phyloP scores from a whole-genome alignment of 1,140 invertebrate genomes.

The Eriocheir sinensis region DNA sequence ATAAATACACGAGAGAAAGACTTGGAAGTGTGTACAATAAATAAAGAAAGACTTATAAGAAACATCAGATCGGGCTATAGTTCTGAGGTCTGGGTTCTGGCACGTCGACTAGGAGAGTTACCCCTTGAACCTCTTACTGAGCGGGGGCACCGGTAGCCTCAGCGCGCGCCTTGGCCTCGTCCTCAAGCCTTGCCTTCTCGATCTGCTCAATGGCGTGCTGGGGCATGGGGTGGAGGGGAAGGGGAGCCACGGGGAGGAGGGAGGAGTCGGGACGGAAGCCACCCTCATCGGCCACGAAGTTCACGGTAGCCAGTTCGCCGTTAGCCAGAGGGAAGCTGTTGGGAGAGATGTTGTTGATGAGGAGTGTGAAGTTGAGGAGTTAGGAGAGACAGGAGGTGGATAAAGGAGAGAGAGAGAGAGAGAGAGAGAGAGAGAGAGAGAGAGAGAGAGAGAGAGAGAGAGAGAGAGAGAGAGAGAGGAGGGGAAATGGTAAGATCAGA shows the following conservation, averaged over 20 bases:
- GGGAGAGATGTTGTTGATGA: not conserved
- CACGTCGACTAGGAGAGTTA: too few species aligned
- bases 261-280: constrained; percentile 52
- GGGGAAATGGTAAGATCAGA: not conserved
- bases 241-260: constrained; percentile 62
- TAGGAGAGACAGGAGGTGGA: constrained; percentile 1
- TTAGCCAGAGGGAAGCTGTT: constrained; percentile 30
- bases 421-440: too few species aligned
- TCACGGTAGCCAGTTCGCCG: constrained; percentile 33
- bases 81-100: too few species aligned
- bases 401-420: too few species aligned
- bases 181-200: constrained; percentile 59
- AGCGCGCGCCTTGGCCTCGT: constrained; percentile 34
- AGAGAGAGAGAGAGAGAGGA: too few species aligned
- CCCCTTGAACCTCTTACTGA: too few species aligned
- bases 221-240: constrained; percentile 58
- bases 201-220: constrained; percentile 61
- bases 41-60: too few species aligned
- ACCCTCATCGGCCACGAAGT: constrained; percentile 58
- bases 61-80: too few species aligned
- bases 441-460: too few species aligned
- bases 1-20: too few species aligned
- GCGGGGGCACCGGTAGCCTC: not conserved
- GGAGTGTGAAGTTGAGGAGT: not conserved
- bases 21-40: too few species aligned